Conservation (phyloP, 1,140 invertebrate genomes). For the Marisa cornuarietis region DNA sequence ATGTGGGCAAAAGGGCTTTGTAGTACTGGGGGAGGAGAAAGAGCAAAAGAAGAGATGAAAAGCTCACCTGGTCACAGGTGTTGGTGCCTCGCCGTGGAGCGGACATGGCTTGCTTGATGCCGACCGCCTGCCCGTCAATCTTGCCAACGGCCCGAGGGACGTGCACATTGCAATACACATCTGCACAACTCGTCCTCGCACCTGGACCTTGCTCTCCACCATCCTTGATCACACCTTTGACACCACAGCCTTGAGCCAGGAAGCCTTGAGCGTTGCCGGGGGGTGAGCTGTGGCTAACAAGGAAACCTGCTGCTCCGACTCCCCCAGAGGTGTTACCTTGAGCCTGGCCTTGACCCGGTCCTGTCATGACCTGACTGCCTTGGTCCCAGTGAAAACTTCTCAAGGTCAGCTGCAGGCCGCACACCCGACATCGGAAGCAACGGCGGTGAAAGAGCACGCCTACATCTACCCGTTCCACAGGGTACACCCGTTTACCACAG, state of each 20-base stretch:
- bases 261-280: not conserved
- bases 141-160: constrained; percentile 55
- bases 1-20: no score
- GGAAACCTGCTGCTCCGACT: no score
- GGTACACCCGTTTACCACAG: constrained; percentile 61
- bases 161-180: constrained; percentile 60
- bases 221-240: not conserved
- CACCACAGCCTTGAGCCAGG: not conserved
- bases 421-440: constrained; percentile 59
- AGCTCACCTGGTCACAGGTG: constrained; percentile 52
- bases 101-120: constrained; percentile 56
- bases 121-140: constrained; percentile 55
- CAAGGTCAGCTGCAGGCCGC: constrained; percentile 54
- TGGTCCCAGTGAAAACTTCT: constrained; percentile 59
- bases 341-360: not conserved
- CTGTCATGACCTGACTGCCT: constrained; percentile 6
- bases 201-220: not conserved
- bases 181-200: constrained; percentile 36
- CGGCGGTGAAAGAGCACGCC: constrained; percentile 60
- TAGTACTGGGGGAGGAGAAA: no score
- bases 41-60: no score
- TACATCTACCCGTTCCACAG: constrained; percentile 61
- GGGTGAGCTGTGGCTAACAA: not conserved
- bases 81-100: constrained; percentile 51
- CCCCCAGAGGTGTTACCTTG: not conserved